Conservation (phyloP, 2,797 vertebrate species). For the Leptatherina wallacei region DNA sequence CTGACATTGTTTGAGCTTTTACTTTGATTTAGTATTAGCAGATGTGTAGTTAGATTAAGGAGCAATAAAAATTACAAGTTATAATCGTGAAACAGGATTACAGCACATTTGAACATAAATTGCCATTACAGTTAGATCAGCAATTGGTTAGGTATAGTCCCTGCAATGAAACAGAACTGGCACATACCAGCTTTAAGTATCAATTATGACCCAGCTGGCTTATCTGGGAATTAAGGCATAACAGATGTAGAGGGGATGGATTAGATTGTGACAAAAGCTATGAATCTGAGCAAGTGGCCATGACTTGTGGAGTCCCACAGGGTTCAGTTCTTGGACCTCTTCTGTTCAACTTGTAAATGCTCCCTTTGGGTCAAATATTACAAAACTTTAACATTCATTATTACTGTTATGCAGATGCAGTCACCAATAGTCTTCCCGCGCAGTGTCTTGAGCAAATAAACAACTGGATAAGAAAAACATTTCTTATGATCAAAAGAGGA, state of each 20-base stretch:
- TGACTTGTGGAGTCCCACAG: too few species aligned
- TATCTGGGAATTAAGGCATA: background rate
- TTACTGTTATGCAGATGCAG: background rate
- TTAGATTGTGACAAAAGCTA: too few species aligned
- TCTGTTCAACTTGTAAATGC: too few species aligned
- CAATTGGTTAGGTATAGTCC: background rate
- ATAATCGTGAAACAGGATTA: background rate
- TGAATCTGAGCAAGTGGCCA: too few species aligned
- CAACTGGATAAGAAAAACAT: too few species aligned
- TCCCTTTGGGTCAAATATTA: too few species aligned
- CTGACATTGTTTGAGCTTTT: background rate
- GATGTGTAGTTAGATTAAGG: background rate
- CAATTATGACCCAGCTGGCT: background rate
- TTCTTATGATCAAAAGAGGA: too few species aligned
- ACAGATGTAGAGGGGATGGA: too few species aligned
- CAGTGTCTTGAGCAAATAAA: too few species aligned
- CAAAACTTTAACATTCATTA: background rate
- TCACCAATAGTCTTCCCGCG: too few species aligned
- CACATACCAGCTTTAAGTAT: background rate
- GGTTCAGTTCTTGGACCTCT: too few species aligned
- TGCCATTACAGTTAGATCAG: background rate
- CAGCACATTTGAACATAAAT: background rate
- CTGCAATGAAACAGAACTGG: background rate
- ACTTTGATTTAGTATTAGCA: too few species aligned
- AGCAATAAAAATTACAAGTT: background rate